These are phyloP conservation scores for Phymorhynchus buccinoides DNA, from an alignment of 1,140 invertebrate species.

Conservation along the genomic window DNA sequence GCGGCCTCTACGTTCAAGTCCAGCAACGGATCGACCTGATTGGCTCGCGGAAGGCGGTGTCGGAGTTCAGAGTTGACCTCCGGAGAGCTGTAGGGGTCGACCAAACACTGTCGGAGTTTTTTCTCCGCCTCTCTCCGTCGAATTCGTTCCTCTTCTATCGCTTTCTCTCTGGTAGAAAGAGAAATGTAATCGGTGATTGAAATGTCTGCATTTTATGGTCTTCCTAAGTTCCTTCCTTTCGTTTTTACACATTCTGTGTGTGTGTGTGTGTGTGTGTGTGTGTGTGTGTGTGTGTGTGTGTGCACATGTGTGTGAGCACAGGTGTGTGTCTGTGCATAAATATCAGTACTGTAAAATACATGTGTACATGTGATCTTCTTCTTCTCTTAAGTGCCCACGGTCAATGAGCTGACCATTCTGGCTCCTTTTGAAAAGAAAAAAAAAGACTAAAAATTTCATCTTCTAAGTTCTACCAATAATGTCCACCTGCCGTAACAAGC, in stretches of 20 bases:
- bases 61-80: constrained; percentile 50
- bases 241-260: not conserved
- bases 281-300: too few relatives aligned
- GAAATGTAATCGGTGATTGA: not conserved
- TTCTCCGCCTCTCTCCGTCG: constrained; percentile 44
- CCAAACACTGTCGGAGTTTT: constrained; percentile 32
- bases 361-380: too few relatives aligned
- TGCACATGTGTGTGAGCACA: too few relatives aligned
- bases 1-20: not conserved
- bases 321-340: too few relatives aligned
- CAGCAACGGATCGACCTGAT: constrained; percentile 48
- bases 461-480: too few relatives aligned
- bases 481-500: too few relatives aligned
- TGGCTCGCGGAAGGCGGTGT: constrained; percentile 45
- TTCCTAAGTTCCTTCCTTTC: not conserved
- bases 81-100: constrained; percentile 43
- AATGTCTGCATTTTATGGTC: not conserved
- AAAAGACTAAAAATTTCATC: too few relatives aligned
- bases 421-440: too few relatives aligned
- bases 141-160: constrained; percentile 42
- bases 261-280: too few relatives aligned
- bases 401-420: too few relatives aligned
- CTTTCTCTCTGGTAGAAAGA: constrained; percentile 36
- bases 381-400: too few relatives aligned
- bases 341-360: too few relatives aligned